Conservation (phyloP, 2,113 vertebrate species). For the Platichthys stellatus region DNA sequence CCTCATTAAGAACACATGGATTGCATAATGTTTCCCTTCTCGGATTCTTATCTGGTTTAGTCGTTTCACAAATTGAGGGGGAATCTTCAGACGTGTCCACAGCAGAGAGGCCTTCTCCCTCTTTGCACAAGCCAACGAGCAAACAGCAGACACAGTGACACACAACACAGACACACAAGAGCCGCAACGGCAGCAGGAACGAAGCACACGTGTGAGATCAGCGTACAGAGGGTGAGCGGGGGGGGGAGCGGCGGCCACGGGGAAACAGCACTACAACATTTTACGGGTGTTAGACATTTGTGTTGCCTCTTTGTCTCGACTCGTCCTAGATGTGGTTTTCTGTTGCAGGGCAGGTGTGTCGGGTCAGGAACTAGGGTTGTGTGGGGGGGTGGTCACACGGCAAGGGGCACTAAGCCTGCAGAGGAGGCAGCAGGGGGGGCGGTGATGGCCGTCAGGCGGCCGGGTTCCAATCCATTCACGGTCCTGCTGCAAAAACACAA, state of each 20-base stretch:
- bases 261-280: background rate
- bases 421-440: constrained; percentile 85
- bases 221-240: background rate
- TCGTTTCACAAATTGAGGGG: constrained; percentile 1
- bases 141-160: constrained; percentile 45
- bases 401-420: constrained; percentile 88
- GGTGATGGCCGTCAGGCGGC: constrained; percentile 81
- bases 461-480: constrained; percentile 89
- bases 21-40: constrained; percentile 53
- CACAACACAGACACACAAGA: constrained; percentile 33
- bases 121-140: constrained; percentile 6
- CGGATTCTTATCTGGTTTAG: background rate
- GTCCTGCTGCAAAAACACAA: constrained; percentile 76
- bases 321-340: constrained; percentile 3
- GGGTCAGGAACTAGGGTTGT: background rate
- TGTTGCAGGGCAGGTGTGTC: too few species aligned
- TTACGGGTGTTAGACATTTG: constrained; percentile 35
- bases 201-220: constrained; percentile 38
- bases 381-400: constrained; percentile 80
- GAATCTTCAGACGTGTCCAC: background rate
- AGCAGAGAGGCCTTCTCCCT: background rate
- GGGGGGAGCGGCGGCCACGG: background rate
- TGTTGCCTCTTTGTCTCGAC: constrained; percentile 8
- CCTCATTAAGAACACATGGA: background rate
- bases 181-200: constrained; percentile 29